Evolutionary conservation across 2,888 invertebrate genomes (phyloP).

Genomic region (Salticus scenicus): DNA sequence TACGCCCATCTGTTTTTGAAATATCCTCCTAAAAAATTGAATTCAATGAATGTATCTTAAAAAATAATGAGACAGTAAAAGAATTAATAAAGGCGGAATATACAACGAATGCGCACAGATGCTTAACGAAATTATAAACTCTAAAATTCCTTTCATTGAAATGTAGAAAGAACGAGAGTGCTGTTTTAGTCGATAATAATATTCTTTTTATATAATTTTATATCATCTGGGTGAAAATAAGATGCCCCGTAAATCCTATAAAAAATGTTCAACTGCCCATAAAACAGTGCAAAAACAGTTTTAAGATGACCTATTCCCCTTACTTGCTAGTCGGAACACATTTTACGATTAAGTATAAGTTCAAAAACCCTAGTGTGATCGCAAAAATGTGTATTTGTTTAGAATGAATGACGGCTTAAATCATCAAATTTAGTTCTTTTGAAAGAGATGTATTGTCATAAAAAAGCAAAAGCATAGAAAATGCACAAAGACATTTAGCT

Average conservation of each 20-base stretch:
- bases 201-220: slow-evolving; percentile 51
- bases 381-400: slow-evolving; percentile 15
- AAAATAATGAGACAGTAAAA: no score
- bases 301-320: neutral
- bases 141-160: neutral
- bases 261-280: neutral
- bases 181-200: slow-evolving; percentile 1
- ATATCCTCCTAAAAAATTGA: no score
- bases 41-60: no score
- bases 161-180: neutral
- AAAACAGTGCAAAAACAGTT: slow-evolving; percentile 9
- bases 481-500: slow-evolving; percentile 3
- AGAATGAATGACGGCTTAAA: neutral
- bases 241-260: neutral
- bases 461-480: slow-evolving; percentile 3
- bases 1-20: no score
- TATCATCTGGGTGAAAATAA: slow-evolving; percentile 30
- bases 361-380: slow-evolving; percentile 3
- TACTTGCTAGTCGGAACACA: neutral
- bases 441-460: neutral
- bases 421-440: neutral
- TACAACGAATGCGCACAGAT: no score
- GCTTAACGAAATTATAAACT: neutral
- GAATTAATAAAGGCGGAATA: no score
- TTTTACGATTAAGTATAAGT: slow-evolving; percentile 7